Percentiles rank a stretch among this genome's conserved stretches.
phyloP scores from a whole-genome alignment of 2,888 invertebrate genomes.

The Chymomyza fuscimana region DNA sequence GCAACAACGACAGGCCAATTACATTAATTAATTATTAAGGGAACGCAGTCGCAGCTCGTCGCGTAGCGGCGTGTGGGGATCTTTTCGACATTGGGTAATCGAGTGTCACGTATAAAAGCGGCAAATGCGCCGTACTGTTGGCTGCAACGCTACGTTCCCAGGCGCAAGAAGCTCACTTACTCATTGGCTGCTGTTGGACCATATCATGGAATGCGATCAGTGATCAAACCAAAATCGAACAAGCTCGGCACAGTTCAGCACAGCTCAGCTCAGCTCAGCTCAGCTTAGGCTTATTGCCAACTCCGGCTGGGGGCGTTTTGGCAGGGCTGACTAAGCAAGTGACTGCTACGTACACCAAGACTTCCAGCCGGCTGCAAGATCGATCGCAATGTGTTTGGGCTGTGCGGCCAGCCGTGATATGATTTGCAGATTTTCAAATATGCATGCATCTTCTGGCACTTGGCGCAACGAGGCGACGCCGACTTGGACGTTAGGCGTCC shows the following conservation, averaged over 20 bases:
- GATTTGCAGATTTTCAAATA: slow-evolving; percentile 73
- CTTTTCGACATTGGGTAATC: slow-evolving; percentile 26
- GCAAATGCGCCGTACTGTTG: slow-evolving; percentile 24
- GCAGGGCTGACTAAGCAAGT: slow-evolving; percentile 68
- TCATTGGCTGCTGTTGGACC: slow-evolving; percentile 30
- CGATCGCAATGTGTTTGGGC: slow-evolving; percentile 45
- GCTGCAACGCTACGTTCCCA: slow-evolving; percentile 41
- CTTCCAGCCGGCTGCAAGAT: slow-evolving; percentile 47
- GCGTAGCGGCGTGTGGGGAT: slow-evolving; percentile 11
- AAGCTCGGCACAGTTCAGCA: slow-evolving; percentile 36
- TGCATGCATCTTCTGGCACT: slow-evolving; percentile 54
- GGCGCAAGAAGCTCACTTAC: slow-evolving; percentile 36
- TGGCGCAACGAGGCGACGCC: background rate
- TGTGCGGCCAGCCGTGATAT: slow-evolving; percentile 39
- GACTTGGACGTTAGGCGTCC: slow-evolving; percentile 55
- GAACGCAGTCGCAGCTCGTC: slow-evolving; percentile 50
- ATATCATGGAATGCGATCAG: slow-evolving; percentile 70
- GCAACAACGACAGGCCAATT: slow-evolving; percentile 79
- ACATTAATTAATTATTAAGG: slow-evolving; percentile 80
- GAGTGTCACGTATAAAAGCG: slow-evolving; percentile 67
- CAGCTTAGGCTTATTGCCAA: slow-evolving; percentile 13
- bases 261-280: slow-evolving; percentile 6
- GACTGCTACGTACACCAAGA: slow-evolving; percentile 40
- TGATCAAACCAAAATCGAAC: slow-evolving; percentile 64
- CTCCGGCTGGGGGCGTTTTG: slow-evolving; percentile 62